A percentile compares a stretch with the other conserved stretches of the same genome.
These are phyloP conservation scores for Hydroisotoma schaefferi DNA, from an alignment of 2,888 invertebrate genomes.

Conservation along the genomic window DNA sequence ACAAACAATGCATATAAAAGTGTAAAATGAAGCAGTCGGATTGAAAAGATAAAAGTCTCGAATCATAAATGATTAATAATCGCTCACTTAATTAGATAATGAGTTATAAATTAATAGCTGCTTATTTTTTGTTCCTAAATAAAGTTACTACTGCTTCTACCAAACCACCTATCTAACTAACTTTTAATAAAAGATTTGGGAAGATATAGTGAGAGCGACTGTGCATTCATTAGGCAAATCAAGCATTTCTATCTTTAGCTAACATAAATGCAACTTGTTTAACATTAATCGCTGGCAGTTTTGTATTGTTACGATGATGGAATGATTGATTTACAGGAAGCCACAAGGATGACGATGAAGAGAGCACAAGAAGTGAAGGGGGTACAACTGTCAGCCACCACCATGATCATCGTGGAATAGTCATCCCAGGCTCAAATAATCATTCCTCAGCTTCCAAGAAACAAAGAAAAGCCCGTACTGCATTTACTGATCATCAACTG, in stretches of 20 bases:
- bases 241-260: too few relatives aligned
- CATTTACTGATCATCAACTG: conserved; percentile 97
- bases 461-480: conserved; percentile 93
- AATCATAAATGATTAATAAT: conserved; percentile 10
- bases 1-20: neutral
- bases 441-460: conserved; percentile 66
- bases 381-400: conserved; percentile 40
- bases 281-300: too few relatives aligned
- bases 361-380: conserved; percentile 46
- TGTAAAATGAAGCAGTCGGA: neutral
- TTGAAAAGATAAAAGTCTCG: neutral
- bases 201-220: too few relatives aligned
- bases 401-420: conserved; percentile 39
- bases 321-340: conserved; percentile 36
- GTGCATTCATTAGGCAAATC: too few relatives aligned
- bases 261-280: too few relatives aligned
- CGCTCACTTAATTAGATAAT: conserved; percentile 14
- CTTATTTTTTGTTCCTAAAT: neutral
- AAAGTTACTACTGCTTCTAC: too few relatives aligned
- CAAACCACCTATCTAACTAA: too few relatives aligned
- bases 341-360: conserved; percentile 46
- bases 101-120: conserved; percentile 1
- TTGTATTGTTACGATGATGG: conserved; percentile 1
- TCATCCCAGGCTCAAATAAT: conserved; percentile 43
- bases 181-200: too few relatives aligned